A percentile compares a stretch with the other conserved stretches of the same genome.
Evolutionary conservation across 1,140 invertebrate species (phyloP).

Genomic region (Eriocheir sinensis): DNA sequence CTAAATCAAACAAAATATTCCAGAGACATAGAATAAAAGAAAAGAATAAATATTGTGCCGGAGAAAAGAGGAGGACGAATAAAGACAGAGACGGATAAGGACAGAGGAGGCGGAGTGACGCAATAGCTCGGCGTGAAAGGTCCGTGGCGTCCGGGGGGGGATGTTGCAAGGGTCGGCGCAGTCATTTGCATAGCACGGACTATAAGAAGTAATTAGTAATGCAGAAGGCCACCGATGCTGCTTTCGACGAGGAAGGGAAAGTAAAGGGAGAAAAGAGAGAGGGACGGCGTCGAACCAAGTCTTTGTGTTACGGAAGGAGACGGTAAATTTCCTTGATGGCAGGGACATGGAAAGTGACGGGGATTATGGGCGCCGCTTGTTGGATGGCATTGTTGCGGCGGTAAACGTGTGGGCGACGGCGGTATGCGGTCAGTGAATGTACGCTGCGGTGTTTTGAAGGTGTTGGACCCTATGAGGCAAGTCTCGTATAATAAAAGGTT

Average conservation of each 20-base stretch:
- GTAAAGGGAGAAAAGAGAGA: constrained; percentile 10
- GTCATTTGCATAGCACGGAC: background rate
- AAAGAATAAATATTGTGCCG: no score
- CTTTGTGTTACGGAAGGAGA: background rate
- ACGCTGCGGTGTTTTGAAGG: no score
- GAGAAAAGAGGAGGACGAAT: no score
- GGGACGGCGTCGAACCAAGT: background rate
- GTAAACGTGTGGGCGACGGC: no score
- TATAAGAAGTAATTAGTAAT: background rate
- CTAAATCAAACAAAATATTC: no score
- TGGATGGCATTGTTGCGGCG: no score
- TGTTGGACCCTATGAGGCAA: no score
- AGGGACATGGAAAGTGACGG: background rate
- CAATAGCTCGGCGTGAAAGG: background rate
- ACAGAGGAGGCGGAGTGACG: background rate
- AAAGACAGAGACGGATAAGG: background rate
- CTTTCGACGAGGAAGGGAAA: background rate
- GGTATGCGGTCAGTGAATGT: no score
- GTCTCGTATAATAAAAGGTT: no score
- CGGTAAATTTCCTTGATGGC: background rate
- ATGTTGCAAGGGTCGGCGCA: background rate
- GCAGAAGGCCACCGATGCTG: background rate
- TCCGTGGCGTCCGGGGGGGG: background rate
- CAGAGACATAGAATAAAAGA: no score
- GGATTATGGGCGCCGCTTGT: no score